phyloP scores from a whole-genome alignment of 2,888 invertebrate genomes.

The Matsumyia berberina region DNA sequence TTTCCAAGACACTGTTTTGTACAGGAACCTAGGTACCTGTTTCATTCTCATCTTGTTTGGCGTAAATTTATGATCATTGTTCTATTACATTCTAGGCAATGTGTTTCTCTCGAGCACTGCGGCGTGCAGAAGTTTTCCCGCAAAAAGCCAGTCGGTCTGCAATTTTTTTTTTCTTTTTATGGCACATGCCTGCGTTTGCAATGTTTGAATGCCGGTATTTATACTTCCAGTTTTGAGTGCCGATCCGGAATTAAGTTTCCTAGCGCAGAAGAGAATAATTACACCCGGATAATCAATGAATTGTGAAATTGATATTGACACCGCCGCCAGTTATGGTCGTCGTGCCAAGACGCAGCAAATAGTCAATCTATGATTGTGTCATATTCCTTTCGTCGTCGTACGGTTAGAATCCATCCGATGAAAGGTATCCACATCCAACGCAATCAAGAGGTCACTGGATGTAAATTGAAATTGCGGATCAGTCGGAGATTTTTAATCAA shows the following conservation, averaged over 20 bases:
- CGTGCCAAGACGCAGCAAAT: constrained; percentile 16
- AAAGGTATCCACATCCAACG: constrained; percentile 47
- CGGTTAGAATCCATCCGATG: constrained; percentile 55
- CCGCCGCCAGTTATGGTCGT: constrained; percentile 30
- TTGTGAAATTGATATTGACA: constrained; percentile 69
- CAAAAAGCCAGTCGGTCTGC: constrained; percentile 14
- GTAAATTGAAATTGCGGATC: constrained; percentile 45
- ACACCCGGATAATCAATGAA: constrained; percentile 64
- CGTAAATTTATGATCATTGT: constrained; percentile 60
- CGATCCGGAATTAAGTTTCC: constrained; percentile 25
- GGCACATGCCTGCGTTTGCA: constrained; percentile 36
- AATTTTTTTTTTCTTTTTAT: constrained; percentile 8
- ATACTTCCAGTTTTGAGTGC: constrained; percentile 66
- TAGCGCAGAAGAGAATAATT: constrained; percentile 54
- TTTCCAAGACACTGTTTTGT: not conserved
- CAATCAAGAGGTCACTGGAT: constrained; percentile 62
- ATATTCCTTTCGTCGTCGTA: constrained; percentile 51
- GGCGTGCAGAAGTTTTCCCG: not conserved
- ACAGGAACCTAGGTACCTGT: not conserved
- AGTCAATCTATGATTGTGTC: constrained; percentile 11
- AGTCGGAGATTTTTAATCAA: constrained; percentile 14
- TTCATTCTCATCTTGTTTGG: constrained; percentile 37
- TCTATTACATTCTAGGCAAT: constrained; percentile 25
- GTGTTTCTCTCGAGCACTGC: constrained; percentile 31
- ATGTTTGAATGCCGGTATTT: constrained; percentile 59